Conservation (phyloP, 2,113 vertebrate species). For the Cariama cristata region DNA sequence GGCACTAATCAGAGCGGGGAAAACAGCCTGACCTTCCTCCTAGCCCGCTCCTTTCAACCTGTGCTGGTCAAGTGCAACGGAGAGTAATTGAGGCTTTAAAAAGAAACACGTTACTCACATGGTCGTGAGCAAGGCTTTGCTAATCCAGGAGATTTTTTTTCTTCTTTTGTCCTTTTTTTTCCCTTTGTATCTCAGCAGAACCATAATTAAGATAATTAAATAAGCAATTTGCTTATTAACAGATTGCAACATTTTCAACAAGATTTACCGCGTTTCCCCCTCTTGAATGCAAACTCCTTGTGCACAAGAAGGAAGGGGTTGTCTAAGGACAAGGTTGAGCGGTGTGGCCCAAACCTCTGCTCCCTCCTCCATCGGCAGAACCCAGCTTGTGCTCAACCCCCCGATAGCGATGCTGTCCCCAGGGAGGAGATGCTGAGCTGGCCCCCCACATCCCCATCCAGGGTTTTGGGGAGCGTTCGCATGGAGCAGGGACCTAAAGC, state of each 20-base stretch:
- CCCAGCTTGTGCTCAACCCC: neutral
- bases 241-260: neutral
- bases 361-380: neutral
- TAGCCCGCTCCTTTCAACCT: neutral
- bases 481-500: neutral
- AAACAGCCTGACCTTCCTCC: neutral
- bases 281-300: fast-evolving
- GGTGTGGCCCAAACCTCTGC: neutral
- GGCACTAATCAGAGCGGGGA: neutral
- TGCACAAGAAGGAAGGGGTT: neutral
- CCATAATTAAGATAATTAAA: slow-evolving; percentile 13
- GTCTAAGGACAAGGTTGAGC: neutral
- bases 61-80: too few species aligned
- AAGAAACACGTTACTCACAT: fast-evolving
- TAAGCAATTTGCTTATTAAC: slow-evolving; percentile 34
- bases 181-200: neutral
- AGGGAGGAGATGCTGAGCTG: neutral
- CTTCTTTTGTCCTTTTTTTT: neutral
- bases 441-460: fast-evolving
- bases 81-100: neutral
- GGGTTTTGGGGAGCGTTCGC: neutral
- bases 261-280: neutral
- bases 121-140: fast-evolving
- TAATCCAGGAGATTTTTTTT: neutral
- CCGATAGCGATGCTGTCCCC: too few species aligned